A percentile compares a stretch with the other conserved stretches of the same genome.
Conservation (phyloP, 53 echinoderm and acorn worm genomes). For the Luidia sarsii region DNA sequence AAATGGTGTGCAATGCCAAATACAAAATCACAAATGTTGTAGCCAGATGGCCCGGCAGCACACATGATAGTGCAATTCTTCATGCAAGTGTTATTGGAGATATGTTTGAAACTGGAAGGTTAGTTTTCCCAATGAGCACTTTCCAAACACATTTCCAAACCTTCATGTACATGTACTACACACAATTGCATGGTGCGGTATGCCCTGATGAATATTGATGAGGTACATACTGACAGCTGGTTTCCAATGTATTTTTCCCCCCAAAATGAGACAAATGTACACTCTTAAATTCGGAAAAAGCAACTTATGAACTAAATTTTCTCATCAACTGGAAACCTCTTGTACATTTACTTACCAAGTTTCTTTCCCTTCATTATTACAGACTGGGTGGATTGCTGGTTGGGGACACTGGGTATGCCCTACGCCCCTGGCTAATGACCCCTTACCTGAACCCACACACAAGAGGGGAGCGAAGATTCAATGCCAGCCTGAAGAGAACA, state of each 20-base stretch:
- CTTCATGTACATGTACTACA: too few relatives aligned
- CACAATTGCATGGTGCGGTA: too few relatives aligned
- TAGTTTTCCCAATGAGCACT: background rate
- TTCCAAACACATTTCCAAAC: background rate
- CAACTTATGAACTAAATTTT: too few relatives aligned
- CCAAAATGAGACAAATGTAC: too few relatives aligned
- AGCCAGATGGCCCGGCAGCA: constrained; percentile 10
- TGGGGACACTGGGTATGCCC: background rate
- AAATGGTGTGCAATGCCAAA: background rate
- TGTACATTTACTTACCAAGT: too few relatives aligned
- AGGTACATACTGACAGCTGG: too few relatives aligned
- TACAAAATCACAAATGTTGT: background rate
- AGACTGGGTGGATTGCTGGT: background rate
- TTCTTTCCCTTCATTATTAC: too few relatives aligned
- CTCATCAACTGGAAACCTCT: too few relatives aligned
- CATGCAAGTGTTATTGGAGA: constrained; percentile 6
- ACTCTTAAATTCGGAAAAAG: too few relatives aligned
- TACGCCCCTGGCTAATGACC: background rate
- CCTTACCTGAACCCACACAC: background rate
- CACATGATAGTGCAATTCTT: constrained; percentile 10
- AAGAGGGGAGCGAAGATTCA: background rate
- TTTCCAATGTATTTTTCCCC: too few relatives aligned
- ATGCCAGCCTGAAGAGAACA: background rate
- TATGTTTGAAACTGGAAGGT: constrained; percentile 13
- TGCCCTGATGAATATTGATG: too few relatives aligned